These are phyloP conservation scores for Pristionchus fissidentatus DNA, from an alignment of 2,888 invertebrate genomes.

Conservation along the genomic window DNA sequence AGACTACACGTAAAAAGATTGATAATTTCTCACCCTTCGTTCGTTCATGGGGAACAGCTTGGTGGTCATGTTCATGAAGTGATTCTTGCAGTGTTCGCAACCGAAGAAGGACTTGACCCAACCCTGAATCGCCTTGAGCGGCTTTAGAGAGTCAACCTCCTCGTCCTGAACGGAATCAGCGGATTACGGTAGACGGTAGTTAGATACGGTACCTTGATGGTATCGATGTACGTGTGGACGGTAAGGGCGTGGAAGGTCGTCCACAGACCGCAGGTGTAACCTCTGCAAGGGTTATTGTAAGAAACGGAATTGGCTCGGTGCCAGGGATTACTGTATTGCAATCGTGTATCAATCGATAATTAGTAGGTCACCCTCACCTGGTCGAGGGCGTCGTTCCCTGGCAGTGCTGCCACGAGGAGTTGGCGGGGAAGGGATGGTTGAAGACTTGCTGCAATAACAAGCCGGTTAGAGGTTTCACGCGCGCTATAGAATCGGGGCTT, in stretches of 20 bases:
- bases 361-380: constrained; percentile 47
- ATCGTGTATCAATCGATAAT: too few species aligned
- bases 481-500: too few species aligned
- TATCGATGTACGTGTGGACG: constrained; percentile 82
- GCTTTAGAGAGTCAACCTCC: constrained; percentile 67
- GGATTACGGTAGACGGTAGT: not conserved
- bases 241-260: constrained; percentile 93
- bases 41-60: constrained; percentile 76
- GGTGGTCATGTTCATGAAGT: constrained; percentile 90
- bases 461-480: too few species aligned
- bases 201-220: constrained; percentile 61
- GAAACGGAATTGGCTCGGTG: not conserved
- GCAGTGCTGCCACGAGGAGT: constrained; percentile 74
- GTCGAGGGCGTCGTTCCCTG: constrained; percentile 38
- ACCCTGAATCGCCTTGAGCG: constrained; percentile 70
- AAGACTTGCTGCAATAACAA: constrained; percentile 64
- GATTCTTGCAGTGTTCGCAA: constrained; percentile 89
- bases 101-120: constrained; percentile 89
- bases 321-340: not conserved
- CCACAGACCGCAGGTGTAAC: constrained; percentile 91
- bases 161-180: constrained; percentile 57
- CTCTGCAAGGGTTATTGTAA: constrained; percentile 50
- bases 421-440: constrained; percentile 72
- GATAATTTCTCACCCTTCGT: constrained; percentile 63
- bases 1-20: not conserved